Base-by-base conservation (phyloP, 1,140 invertebrate genomes). In the Phortica variegata region DNA sequence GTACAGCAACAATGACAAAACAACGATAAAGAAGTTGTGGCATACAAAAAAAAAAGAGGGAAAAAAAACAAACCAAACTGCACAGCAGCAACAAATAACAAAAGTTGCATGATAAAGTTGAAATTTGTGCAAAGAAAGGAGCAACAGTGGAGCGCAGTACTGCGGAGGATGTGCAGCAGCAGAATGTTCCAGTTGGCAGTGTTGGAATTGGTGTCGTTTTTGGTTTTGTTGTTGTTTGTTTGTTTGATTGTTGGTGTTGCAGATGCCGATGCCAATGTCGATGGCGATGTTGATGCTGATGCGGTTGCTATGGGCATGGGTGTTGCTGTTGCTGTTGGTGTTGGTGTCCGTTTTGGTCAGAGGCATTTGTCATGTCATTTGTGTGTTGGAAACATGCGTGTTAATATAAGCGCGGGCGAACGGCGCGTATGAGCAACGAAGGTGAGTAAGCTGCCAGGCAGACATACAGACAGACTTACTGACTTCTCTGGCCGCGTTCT, bases 321-420 rank as follows among this genome's bases (percentile, higher is more conserved):
- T 44, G 26, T 31, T 15, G 31, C 26, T 34, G 19, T 32, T 29
- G 44, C 34, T 49, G 34, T 43, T 23, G 33, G 44, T 38, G 42
- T 38, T 49, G 41, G 52, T 49, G 46, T 49, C 51, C 50, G 52
- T 41, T 48, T 56, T 56, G 65, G 59, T 59, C 54, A 60, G 65
- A 68, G 49, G 69, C 68, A 72, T 72, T 72, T 72, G 68, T 72
- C 68, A 72, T 72, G 68, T 72, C 68, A 72, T 72, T 61, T 65
- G 57, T 62, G 55, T 32, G 54, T 57, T 69, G 65, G 63, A 69
- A 69, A 56, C 65, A 68, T 55, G 61, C 65, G 57, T 59, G 57
- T 54, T 59, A 59, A 59, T 18, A 16, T 38, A 10, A 26, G 23
- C 23, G 23, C 23, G 10, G 23, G 5, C 5, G 36, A 9, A 17